Evolutionary conservation across 2,888 invertebrate species (phyloP).

Genomic region (Trichogramma evanescens): DNA sequence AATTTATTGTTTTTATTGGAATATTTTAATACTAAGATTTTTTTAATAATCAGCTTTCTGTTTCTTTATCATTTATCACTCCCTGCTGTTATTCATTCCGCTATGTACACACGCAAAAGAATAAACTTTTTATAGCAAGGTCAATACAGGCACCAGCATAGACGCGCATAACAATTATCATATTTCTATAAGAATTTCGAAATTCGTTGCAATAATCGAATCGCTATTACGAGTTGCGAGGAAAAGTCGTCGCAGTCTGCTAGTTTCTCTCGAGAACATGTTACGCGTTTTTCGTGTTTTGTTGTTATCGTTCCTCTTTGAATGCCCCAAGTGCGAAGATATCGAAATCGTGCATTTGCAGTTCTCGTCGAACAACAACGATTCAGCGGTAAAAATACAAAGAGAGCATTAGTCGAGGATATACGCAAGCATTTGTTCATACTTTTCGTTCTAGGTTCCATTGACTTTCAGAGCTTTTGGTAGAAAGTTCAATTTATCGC

Average conservation of each 20-base stretch:
- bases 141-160: too few relatives aligned
- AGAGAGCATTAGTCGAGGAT: background rate
- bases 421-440: constrained; percentile 5
- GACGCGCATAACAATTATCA: too few relatives aligned
- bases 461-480: constrained; percentile 38
- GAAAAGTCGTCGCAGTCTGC: background rate
- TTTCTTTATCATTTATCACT: constrained; percentile 14
- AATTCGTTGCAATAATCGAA: too few relatives aligned
- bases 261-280: background rate
- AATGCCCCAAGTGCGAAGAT: constrained; percentile 14
- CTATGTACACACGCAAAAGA: too few relatives aligned
- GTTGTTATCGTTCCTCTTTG: background rate
- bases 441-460: constrained; percentile 31
- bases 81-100: background rate
- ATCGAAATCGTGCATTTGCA: constrained; percentile 32
- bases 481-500: constrained; percentile 52
- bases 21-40: constrained; percentile 49
- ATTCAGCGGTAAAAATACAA: constrained; percentile 14
- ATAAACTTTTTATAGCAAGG: too few relatives aligned
- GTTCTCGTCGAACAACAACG: constrained; percentile 23
- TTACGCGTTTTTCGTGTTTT: background rate
- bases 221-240: too few relatives aligned
- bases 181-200: too few relatives aligned
- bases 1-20: constrained; percentile 48
- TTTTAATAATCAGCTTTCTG: constrained; percentile 41